phyloP scores from a whole-genome alignment of 2,888 invertebrate genomes.

The Leptinotarsa peninsularis region DNA sequence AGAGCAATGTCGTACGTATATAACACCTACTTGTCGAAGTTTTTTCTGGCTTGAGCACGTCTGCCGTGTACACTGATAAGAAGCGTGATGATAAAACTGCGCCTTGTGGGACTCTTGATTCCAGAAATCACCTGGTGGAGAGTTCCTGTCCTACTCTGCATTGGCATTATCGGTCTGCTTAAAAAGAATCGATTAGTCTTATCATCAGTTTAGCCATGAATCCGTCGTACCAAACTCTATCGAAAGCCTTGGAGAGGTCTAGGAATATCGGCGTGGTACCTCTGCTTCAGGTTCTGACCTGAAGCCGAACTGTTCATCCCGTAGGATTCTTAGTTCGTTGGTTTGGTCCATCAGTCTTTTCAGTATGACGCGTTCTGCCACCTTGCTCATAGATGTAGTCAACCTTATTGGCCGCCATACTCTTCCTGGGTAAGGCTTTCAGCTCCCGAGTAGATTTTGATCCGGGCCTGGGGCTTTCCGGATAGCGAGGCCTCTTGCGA shows the following conservation, averaged over 20 bases:
- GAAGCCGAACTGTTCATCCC: background rate
- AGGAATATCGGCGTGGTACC: background rate
- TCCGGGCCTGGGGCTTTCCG: conserved; percentile 35
- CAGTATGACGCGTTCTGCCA: background rate
- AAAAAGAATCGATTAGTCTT: background rate
- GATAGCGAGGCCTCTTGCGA: background rate
- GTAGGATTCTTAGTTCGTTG: background rate
- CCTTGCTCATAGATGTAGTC: background rate
- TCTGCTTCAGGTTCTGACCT: background rate
- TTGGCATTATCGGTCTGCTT: background rate
- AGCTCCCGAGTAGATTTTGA: conserved; percentile 15
- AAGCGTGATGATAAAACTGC: too few species aligned
- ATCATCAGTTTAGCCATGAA: background rate
- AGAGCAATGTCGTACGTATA: too few species aligned
- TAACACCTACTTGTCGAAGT: too few species aligned
- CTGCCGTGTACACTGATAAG: too few species aligned
- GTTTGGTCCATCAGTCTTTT: background rate
- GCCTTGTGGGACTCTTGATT: too few species aligned
- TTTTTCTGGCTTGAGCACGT: too few species aligned
- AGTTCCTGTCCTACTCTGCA: too few species aligned
- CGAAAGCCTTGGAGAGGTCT: background rate
- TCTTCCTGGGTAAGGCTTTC: conserved; percentile 26
- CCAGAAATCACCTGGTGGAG: too few species aligned
- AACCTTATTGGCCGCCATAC: background rate
- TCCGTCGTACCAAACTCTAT: background rate